Evolutionary conservation across 2,888 invertebrate species (phyloP).

Genomic region (Sympetrum striolatum): DNA sequence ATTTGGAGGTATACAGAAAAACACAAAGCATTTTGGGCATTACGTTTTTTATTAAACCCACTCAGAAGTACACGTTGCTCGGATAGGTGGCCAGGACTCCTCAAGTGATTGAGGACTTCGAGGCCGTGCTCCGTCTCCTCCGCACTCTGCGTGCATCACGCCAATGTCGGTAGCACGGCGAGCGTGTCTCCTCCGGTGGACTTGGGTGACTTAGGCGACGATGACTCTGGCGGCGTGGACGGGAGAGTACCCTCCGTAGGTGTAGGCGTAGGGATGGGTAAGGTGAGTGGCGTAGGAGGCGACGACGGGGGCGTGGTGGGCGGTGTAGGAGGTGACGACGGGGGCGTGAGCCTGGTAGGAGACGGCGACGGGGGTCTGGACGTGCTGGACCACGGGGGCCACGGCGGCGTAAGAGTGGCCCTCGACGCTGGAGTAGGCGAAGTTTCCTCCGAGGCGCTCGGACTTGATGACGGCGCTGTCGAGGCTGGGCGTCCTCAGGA

Average conservation of each 20-base stretch:
- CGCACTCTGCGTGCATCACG: slow-evolving; percentile 3
- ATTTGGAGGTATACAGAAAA: too few species aligned
- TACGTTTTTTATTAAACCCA: slow-evolving; percentile 19
- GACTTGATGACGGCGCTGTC: slow-evolving; percentile 56
- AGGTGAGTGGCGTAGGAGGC: not conserved
- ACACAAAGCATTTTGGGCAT: too few species aligned
- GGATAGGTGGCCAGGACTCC: slow-evolving; percentile 15
- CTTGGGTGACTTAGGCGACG: slow-evolving; percentile 33
- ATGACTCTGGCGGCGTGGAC: slow-evolving; percentile 30
- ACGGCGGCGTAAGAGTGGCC: slow-evolving; percentile 55
- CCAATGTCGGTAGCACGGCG: slow-evolving; percentile 30
- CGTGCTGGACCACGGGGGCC: slow-evolving; percentile 54
- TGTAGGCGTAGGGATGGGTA: slow-evolving; percentile 6
- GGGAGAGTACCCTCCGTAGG: slow-evolving; percentile 22
- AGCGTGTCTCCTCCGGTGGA: not conserved
- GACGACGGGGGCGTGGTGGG: slow-evolving; percentile 36
- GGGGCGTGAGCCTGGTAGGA: slow-evolving; percentile 50
- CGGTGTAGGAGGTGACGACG: slow-evolving; percentile 1
- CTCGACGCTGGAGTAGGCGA: slow-evolving; percentile 56
- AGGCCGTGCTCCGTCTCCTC: slow-evolving; percentile 29
- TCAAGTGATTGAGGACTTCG: not conserved
- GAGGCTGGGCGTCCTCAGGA: slow-evolving; percentile 54
- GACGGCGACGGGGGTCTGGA: slow-evolving; percentile 54
- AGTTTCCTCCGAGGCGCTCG: slow-evolving; percentile 56
- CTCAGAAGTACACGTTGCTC: not conserved